These are phyloP conservation scores for Oostethus manadensis DNA, from an alignment of 2,113 vertebrate species.

Conservation along the genomic window DNA sequence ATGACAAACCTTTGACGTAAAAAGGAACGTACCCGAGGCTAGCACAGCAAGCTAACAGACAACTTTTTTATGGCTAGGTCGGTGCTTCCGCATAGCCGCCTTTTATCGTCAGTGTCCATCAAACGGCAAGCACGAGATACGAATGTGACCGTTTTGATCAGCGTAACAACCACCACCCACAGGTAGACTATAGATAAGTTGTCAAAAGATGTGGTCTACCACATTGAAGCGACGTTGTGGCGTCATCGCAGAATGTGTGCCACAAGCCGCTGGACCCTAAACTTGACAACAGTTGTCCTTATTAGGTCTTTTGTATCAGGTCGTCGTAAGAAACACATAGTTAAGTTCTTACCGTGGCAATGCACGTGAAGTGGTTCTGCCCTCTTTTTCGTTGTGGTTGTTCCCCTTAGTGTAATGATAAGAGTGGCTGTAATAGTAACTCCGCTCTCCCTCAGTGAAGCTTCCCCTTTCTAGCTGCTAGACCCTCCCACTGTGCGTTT, in stretches of 20 bases:
- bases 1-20: background rate
- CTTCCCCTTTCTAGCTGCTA: conserved; percentile 55
- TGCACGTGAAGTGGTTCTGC: conserved; percentile 18
- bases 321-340: background rate
- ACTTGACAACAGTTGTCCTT: conserved; percentile 33
- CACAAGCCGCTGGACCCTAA: background rate
- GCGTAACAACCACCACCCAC: background rate
- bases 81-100: conserved; percentile 56
- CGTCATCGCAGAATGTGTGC: background rate
- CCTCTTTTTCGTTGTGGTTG: conserved; percentile 31
- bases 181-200: background rate
- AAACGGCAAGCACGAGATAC: conserved; percentile 1
- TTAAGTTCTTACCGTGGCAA: conserved; percentile 39
- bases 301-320: conserved; percentile 42
- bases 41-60: conserved; percentile 19
- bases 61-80: conserved; percentile 30
- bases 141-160: background rate
- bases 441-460: conserved; percentile 6
- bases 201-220: too few species aligned
- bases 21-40: background rate
- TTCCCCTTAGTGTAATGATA: conserved; percentile 28
- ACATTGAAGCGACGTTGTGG: background rate
- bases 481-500: conserved; percentile 67
- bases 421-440: conserved; percentile 45
- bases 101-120: conserved; percentile 33